Percentiles rank a stretch among this genome's conserved stretches.
These are phyloP conservation scores for Hydrolagus colliei DNA, from an alignment of 2,797 vertebrate genomes.

Conservation along the genomic window DNA sequence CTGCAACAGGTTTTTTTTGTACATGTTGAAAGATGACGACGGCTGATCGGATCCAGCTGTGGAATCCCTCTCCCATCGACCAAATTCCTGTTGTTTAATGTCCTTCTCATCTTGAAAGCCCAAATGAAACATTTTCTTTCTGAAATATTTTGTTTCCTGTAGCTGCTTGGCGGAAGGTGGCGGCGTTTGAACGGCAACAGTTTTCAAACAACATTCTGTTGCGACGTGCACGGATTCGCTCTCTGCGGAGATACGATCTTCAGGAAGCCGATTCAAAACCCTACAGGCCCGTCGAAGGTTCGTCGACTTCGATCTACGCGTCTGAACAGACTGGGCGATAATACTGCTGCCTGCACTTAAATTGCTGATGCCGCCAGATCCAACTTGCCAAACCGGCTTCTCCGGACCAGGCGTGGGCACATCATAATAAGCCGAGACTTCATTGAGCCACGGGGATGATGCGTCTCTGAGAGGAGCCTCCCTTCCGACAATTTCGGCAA, in stretches of 20 bases:
- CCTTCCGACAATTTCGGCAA: neutral
- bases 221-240: neutral
- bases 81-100: neutral
- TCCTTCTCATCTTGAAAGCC: neutral
- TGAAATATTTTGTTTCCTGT: too few species aligned
- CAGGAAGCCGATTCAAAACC: neutral
- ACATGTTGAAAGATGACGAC: neutral
- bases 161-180: neutral
- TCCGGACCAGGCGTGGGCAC: neutral
- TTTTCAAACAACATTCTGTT: neutral
- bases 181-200: neutral
- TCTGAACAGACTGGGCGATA: neutral
- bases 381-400: neutral
- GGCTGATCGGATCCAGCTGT: too few species aligned
- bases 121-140: neutral
- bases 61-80: neutral
- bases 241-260: neutral
- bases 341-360: neutral
- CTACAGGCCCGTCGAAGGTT: neutral
- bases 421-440: neutral
- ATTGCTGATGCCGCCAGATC: neutral
- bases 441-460: neutral
- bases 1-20: constrained; percentile 15
- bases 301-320: neutral
- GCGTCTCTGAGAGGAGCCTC: neutral